These are phyloP conservation scores for Takifugu flavidus DNA, from an alignment of 2,113 vertebrate species.

Conservation along the genomic window DNA sequence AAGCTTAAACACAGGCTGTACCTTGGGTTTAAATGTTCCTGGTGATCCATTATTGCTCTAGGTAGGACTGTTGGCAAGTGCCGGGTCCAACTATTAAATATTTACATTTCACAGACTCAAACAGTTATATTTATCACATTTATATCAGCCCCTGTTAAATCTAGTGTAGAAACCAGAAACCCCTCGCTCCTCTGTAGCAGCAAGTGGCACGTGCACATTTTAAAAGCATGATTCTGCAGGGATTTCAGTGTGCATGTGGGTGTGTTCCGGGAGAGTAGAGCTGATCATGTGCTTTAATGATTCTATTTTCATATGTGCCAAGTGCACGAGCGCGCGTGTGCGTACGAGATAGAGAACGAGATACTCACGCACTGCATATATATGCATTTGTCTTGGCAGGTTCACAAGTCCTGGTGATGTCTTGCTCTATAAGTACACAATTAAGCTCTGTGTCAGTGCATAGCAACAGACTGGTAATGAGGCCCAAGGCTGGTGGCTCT, in stretches of 20 bases:
- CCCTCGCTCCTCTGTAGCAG: neutral
- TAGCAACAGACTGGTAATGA: constrained; percentile 17
- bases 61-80: neutral
- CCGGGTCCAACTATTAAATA: neutral
- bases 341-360: neutral
- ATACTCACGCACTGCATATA: neutral
- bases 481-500: constrained; percentile 10
- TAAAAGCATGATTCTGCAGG: constrained; percentile 10
- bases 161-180: neutral
- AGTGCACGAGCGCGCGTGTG: neutral
- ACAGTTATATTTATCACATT: neutral
- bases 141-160: neutral
- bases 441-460: constrained; percentile 5
- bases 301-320: constrained; percentile 20
- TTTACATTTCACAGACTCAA: neutral
- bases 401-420: neutral
- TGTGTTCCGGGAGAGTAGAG: constrained; percentile 29
- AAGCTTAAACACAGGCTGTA: too few relatives aligned
- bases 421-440: neutral
- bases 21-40: too few relatives aligned
- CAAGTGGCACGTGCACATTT: constrained; percentile 1
- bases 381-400: neutral
- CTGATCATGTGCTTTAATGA: constrained; percentile 37
- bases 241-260: constrained; percentile 23
- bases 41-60: neutral